These are phyloP conservation scores for Indicator indicator DNA, from an alignment of 2,113 vertebrate species.

Conservation along the genomic window DNA sequence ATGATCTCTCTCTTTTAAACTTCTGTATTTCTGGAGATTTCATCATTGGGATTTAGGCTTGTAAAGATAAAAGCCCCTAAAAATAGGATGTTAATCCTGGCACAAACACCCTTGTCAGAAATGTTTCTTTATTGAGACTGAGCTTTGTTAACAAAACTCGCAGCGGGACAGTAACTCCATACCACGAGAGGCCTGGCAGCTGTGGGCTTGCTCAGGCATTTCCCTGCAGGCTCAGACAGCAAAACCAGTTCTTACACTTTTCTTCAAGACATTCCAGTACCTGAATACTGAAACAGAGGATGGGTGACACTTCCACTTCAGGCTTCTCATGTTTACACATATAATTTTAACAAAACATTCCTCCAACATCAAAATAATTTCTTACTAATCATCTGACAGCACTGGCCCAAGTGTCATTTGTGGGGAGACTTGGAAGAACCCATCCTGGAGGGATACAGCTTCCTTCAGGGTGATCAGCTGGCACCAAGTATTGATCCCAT, in stretches of 20 bases:
- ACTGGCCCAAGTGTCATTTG: slow-evolving; percentile 86
- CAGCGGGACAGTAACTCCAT: background rate
- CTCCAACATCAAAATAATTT: accelerated
- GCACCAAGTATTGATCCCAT: slow-evolving; percentile 90
- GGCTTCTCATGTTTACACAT: background rate
- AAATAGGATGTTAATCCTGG: slow-evolving; percentile 30
- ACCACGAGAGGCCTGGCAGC: background rate
- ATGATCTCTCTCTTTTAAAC: background rate
- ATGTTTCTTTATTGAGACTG: background rate
- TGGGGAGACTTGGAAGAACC: slow-evolving; percentile 85
- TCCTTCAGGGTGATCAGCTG: slow-evolving; percentile 85
- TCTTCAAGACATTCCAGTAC: background rate
- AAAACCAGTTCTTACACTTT: background rate
- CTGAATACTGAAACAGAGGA: background rate
- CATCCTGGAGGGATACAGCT: slow-evolving; percentile 86
- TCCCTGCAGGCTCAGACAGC: background rate
- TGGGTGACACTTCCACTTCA: background rate
- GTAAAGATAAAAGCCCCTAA: slow-evolving; percentile 27
- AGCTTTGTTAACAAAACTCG: background rate
- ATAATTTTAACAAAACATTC: accelerated
- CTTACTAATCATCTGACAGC: slow-evolving; percentile 72
- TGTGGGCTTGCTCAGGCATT: background rate
- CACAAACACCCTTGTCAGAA: background rate
- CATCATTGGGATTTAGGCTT: background rate
- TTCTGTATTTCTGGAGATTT: background rate